phyloP scores from a whole-genome alignment of 2,888 invertebrate genomes.

The Trypoxylon attenuatum region DNA sequence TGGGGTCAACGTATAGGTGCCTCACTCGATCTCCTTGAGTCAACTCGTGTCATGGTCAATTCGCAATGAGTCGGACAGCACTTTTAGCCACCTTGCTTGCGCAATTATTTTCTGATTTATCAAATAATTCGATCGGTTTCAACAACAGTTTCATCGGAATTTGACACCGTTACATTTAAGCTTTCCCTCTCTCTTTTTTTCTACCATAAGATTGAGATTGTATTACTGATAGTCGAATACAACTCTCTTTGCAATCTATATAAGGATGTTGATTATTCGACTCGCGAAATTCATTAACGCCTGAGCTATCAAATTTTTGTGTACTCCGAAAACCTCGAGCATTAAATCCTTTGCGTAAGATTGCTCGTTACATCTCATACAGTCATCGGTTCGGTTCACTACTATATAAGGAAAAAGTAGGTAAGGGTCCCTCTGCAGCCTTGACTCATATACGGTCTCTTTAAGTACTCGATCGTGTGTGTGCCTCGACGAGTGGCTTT shows the following conservation, averaged over 20 bases:
- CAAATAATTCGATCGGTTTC: constrained; percentile 24
- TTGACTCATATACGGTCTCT: constrained; percentile 64
- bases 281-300: background rate
- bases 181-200: too few species aligned
- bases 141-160: too few species aligned
- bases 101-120: constrained; percentile 28
- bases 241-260: too few species aligned
- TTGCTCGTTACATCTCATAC: constrained; percentile 46
- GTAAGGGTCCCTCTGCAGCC: constrained; percentile 67
- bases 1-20: constrained; percentile 54
- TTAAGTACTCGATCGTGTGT: constrained; percentile 34
- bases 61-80: constrained; percentile 47
- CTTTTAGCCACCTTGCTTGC: constrained; percentile 33
- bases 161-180: too few species aligned
- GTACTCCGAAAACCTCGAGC: constrained; percentile 3
- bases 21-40: constrained; percentile 67
- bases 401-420: constrained; percentile 70
- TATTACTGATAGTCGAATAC: too few species aligned
- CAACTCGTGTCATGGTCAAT: constrained; percentile 69
- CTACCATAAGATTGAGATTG: too few species aligned
- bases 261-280: background rate
- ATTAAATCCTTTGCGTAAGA: constrained; percentile 53
- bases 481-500: constrained; percentile 24
- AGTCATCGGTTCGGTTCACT: constrained; percentile 55
- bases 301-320: constrained; percentile 13